A percentile compares a stretch with the other conserved stretches of the same genome.
Conservation (phyloP, 2,888 invertebrate genomes). For the Pyrrhosoma nymphula region DNA sequence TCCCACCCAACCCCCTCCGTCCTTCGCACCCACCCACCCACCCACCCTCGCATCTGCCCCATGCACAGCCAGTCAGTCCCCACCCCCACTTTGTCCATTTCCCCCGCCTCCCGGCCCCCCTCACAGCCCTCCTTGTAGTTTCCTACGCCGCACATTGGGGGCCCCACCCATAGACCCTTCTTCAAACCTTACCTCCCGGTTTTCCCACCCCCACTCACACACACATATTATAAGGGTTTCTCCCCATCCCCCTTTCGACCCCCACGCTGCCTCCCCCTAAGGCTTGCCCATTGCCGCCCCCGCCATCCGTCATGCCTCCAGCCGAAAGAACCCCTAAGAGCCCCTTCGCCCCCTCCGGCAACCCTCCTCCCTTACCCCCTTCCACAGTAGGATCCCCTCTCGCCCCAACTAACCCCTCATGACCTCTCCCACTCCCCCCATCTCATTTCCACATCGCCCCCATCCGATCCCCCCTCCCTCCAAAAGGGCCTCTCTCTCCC, state of each 20-base stretch:
- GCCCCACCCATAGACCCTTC: slow-evolving; percentile 6
- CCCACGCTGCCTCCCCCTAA: neutral
- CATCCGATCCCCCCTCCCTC: neutral
- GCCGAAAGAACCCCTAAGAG: slow-evolving; percentile 35
- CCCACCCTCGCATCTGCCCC: slow-evolving; percentile 4
- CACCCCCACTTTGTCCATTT: neutral
- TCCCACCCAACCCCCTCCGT: neutral
- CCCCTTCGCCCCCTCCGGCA: neutral
- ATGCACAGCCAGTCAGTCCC: neutral
- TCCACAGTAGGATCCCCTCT: neutral
- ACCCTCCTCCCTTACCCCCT: neutral
- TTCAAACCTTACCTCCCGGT: neutral
- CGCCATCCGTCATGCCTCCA: slow-evolving; percentile 29
- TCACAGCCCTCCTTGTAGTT: too few relatives aligned
- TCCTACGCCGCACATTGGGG: neutral
- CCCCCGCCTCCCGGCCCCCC: neutral
- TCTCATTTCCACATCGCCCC: neutral
- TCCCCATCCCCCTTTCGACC: neutral
- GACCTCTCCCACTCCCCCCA: slow-evolving; percentile 3
- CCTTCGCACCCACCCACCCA: neutral
- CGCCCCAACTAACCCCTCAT: neutral
- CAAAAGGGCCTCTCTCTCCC: too few relatives aligned
- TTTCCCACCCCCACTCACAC: neutral
- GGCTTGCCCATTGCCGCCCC: slow-evolving; percentile 34
- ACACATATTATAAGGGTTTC: neutral